Conservation (phyloP, 2,113 vertebrate genomes). For the Hyla sarda region DNA sequence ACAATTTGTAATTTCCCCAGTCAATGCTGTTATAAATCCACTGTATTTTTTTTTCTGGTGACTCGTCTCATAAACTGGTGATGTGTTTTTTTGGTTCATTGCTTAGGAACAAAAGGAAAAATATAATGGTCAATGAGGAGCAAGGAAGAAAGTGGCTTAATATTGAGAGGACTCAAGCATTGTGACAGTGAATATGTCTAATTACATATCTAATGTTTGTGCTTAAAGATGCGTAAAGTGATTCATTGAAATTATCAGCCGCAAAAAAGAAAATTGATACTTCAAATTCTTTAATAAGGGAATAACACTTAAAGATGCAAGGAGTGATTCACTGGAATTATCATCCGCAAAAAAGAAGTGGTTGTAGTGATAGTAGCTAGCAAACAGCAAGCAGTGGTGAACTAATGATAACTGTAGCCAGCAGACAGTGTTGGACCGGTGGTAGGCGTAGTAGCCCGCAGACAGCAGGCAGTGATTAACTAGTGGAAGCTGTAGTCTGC, state of each 20-base stretch:
- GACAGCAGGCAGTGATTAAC: no score
- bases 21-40: slow-evolving; percentile 18
- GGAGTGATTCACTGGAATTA: no score
- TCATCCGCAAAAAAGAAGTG: no score
- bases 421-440: no score
- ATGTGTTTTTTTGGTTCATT: background rate
- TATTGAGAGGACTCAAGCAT: background rate
- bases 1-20: slow-evolving; percentile 40
- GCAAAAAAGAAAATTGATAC: background rate
- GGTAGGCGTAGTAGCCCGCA: no score
- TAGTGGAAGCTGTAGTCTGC: no score
- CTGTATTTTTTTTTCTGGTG: slow-evolving; percentile 2
- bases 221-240: slow-evolving; percentile 27
- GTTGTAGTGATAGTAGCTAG: no score
- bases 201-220: slow-evolving; percentile 37
- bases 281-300: no score
- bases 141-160: slow-evolving; percentile 22
- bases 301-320: no score
- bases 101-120: slow-evolving; percentile 14
- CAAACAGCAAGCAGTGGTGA: no score
- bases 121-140: slow-evolving; percentile 27
- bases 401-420: no score
- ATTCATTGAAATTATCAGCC: slow-evolving; percentile 17
- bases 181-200: slow-evolving; percentile 19
- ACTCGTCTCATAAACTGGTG: slow-evolving; percentile 13